A percentile compares a stretch with the other conserved stretches of the same genome.
Conservation (phyloP, 2,888 invertebrate genomes). For the Opisthograptis luteolata region DNA sequence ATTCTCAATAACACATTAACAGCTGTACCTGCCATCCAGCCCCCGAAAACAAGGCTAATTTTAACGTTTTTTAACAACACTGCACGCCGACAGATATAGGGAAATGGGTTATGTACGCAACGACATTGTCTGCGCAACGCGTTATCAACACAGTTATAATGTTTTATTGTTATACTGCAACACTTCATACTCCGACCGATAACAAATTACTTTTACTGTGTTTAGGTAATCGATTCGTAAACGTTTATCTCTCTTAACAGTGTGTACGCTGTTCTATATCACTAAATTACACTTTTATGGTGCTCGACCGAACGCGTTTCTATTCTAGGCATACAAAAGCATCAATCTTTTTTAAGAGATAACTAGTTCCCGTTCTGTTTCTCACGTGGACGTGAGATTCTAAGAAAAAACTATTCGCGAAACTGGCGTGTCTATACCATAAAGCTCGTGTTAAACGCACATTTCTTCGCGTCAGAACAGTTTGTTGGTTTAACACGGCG, state of each 20-base stretch:
- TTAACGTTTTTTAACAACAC: slow-evolving; percentile 37
- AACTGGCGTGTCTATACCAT: slow-evolving; percentile 11
- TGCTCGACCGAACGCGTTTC: slow-evolving; percentile 17
- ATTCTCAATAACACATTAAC: slow-evolving; percentile 69
- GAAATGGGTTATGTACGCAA: slow-evolving; percentile 62
- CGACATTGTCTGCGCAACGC: slow-evolving; percentile 42
- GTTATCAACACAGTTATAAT: slow-evolving; percentile 45
- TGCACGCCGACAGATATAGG: slow-evolving; percentile 55
- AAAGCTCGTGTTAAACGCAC: slow-evolving; percentile 15
- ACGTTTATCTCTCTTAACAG: slow-evolving; percentile 25
- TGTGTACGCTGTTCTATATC: slow-evolving; percentile 32
- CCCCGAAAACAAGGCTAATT: slow-evolving; percentile 45
- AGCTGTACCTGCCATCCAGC: slow-evolving; percentile 47
- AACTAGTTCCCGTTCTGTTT: slow-evolving; percentile 9
- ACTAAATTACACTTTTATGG: slow-evolving; percentile 35
- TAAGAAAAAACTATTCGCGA: slow-evolving; percentile 19
- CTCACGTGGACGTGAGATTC: slow-evolving; percentile 5
- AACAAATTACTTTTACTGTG: slow-evolving; percentile 24
- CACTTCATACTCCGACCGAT: slow-evolving; percentile 20
- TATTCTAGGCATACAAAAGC: slow-evolving; percentile 21
- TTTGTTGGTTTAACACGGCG: slow-evolving; percentile 49
- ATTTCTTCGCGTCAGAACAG: slow-evolving; percentile 29
- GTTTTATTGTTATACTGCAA: slow-evolving; percentile 54
- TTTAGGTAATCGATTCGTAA: slow-evolving; percentile 34
- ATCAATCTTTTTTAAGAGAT: slow-evolving; percentile 17